A percentile compares a stretch with the other conserved stretches of the same genome.
phyloP scores from a whole-genome alignment of 2,888 invertebrate genomes.

The Ferrisia virgata region DNA sequence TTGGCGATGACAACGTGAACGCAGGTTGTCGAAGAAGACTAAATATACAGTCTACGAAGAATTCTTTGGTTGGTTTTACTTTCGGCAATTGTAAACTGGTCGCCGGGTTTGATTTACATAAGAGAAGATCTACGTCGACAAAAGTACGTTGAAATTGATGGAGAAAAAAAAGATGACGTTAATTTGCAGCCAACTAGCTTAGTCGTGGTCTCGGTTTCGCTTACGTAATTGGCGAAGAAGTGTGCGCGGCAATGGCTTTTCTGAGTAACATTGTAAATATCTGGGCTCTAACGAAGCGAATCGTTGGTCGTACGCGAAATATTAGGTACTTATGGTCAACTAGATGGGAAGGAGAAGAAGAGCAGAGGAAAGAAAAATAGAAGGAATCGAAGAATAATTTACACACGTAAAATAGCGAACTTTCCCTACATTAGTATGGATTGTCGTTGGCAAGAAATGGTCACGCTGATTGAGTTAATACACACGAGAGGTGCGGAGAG shows the following conservation, averaged over 20 bases:
- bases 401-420: slow-evolving; percentile 34
- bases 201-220: background rate
- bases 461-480: slow-evolving; percentile 38
- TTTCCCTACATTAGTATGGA: slow-evolving; percentile 38
- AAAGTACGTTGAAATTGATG: background rate
- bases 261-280: background rate
- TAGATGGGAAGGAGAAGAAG: background rate
- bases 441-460: slow-evolving; percentile 36
- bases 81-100: background rate
- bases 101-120: background rate
- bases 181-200: background rate
- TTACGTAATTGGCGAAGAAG: background rate
- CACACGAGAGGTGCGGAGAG: background rate
- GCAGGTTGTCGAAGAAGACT: background rate
- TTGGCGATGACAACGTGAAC: no score
- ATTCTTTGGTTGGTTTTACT: background rate
- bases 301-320: background rate
- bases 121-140: background rate
- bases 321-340: background rate
- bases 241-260: no score
- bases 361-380: background rate
- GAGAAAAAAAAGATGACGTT: background rate
- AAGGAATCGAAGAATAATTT: background rate
- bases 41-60: background rate
- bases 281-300: background rate